These are phyloP conservation scores for Siphamia tubifer DNA, from an alignment of 2,113 vertebrate species.

Conservation along the genomic window DNA sequence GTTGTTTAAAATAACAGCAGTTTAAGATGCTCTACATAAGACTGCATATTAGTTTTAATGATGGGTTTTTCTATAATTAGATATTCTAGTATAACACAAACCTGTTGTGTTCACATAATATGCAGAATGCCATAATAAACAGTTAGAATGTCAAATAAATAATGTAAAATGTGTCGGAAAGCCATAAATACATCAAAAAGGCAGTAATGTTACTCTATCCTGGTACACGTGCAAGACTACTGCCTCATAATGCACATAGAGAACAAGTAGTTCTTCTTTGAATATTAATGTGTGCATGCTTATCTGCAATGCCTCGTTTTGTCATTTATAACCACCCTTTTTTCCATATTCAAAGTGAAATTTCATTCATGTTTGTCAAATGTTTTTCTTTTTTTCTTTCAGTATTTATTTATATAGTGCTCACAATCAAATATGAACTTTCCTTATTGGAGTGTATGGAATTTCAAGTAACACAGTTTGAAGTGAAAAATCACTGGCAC, in stretches of 20 bases:
- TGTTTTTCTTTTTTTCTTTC: too few relatives aligned
- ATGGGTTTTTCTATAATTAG: background rate
- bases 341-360: too few relatives aligned
- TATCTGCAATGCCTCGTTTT: too few relatives aligned
- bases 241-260: too few relatives aligned
- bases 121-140: background rate
- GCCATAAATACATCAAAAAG: background rate
- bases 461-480: too few relatives aligned
- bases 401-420: background rate
- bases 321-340: too few relatives aligned
- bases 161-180: background rate
- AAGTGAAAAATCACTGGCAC: background rate
- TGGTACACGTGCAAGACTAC: too few relatives aligned
- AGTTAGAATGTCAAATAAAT: background rate
- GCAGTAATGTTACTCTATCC: too few relatives aligned
- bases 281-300: too few relatives aligned
- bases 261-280: too few relatives aligned
- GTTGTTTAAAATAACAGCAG: slow-evolving; percentile 9
- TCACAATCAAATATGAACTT: background rate
- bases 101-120: background rate
- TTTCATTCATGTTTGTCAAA: too few relatives aligned
- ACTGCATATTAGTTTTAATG: background rate
- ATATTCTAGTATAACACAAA: background rate
- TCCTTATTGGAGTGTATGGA: too few relatives aligned
- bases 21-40: background rate